Conservation (phyloP, 2,113 vertebrate genomes). For the Dasyurus viverrinus region DNA sequence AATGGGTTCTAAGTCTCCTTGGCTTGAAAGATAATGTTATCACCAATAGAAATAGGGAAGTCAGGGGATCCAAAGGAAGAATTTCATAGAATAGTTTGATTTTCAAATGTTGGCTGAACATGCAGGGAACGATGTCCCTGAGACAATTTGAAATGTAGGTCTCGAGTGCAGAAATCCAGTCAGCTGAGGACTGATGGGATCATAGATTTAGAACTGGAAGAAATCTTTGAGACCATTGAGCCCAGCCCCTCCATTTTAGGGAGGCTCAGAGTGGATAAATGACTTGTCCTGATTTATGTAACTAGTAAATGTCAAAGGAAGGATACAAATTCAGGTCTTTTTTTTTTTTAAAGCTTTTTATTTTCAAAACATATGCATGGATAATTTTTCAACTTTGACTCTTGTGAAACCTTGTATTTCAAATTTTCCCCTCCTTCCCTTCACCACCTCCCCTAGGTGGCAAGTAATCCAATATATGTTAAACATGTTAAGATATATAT, state of each 20-base stretch:
- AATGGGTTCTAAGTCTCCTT: not conserved
- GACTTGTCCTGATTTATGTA: not conserved
- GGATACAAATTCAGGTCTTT: not conserved
- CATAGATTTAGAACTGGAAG: not conserved
- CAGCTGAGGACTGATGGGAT: not conserved
- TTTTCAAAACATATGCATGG: no score
- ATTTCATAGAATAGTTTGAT: not conserved
- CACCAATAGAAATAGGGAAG: not conserved
- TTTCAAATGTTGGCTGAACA: not conserved
- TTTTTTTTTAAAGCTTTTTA: not conserved
- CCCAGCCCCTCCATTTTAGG: no score
- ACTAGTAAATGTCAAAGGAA: not conserved
- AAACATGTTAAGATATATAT: no score
- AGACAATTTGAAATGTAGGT: not conserved
- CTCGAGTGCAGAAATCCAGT: not conserved
- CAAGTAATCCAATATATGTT: no score
- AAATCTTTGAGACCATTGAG: not conserved
- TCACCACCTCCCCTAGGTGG: no score
- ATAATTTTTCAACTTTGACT: no score
- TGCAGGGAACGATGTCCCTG: not conserved
- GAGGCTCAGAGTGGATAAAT: not conserved
- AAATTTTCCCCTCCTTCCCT: no score
- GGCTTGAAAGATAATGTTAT: not conserved
- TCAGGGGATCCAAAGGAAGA: not conserved
- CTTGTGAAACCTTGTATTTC: no score